Evolutionary conservation across 2,113 vertebrate genomes (phyloP), one percentile per base, ranked within the genome.

Genomic region (Ursus arctos): DNA sequence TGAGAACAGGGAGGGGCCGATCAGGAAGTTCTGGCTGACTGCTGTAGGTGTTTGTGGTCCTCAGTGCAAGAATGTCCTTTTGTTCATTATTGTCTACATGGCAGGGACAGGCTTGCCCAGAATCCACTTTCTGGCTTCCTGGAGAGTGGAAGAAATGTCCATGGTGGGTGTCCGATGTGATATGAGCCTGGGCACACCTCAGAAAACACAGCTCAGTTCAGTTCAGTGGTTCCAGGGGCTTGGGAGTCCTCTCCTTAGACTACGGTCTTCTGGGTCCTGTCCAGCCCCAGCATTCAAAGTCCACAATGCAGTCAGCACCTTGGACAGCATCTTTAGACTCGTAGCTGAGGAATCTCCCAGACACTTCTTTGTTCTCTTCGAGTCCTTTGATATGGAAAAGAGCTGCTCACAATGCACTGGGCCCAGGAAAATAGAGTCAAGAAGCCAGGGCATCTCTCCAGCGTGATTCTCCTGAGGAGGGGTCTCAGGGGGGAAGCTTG

Each of bases 351-450:
- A 67, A 33, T 63, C 79, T 63, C 83, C 77, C 61, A 40, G 67
- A 74, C n/a, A 28, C 81, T 94, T 93, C 92, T 80, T 72, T 90
- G 84, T 94, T 94, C 90, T 88, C 79, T 90, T 79, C 49, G 95
- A 98, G 92, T 96, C 69, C 53, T 84, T 71, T 53, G 96, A 86
- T 87, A 65, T 59, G 82, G 84, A 88, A 81, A 95, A 85, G 55
- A 83, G 81, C 71, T 87, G 47, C 61, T 77, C 2, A 5, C 26
- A 53, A 61, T 90, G 74, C 8, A 21, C 4, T 22, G 43, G 88
- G 67, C 63, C 76, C n/a, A 11, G 57, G 83, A 67, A 71, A 86
- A 80, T 8, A 55, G 67, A 91, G 80, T 51, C 55, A 74, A 55
- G 96, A 95, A 96, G 74, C 79, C 77, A 88, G 92, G 69, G 74